phyloP scores from a whole-genome alignment of 2,888 invertebrate species.

The Pteria penguin region DNA sequence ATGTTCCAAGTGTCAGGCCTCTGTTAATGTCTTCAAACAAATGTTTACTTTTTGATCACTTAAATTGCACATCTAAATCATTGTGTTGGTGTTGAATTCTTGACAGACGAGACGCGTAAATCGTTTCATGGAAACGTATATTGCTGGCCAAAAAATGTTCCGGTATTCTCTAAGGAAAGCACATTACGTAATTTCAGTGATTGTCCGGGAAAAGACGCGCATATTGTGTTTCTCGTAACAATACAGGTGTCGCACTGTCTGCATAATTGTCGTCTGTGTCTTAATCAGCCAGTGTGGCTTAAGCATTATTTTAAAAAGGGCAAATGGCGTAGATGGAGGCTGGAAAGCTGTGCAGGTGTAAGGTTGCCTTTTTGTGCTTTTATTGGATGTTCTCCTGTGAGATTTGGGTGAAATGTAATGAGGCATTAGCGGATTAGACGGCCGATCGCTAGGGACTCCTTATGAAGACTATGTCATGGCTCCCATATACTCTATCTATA shows the following conservation, averaged over 20 bases:
- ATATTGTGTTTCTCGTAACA: background rate
- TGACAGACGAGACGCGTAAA: too few relatives aligned
- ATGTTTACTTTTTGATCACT: too few relatives aligned
- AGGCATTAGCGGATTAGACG: background rate
- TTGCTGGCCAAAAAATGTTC: too few relatives aligned
- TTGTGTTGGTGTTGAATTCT: too few relatives aligned
- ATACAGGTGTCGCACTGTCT: background rate
- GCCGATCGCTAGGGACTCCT: background rate
- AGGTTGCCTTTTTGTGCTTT: background rate
- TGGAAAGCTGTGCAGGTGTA: background rate
- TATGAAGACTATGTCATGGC: background rate
- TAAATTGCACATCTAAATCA: too few relatives aligned
- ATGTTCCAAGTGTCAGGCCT: too few relatives aligned
- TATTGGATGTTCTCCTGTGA: background rate
- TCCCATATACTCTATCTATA: background rate
- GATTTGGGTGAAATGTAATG: background rate
- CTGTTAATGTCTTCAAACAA: too few relatives aligned
- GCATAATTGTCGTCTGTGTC: background rate
- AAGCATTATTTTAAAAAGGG: background rate
- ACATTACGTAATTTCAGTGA: background rate
- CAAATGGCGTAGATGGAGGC: background rate
- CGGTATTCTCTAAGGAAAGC: too few relatives aligned
- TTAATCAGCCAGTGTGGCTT: background rate
- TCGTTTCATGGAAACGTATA: too few relatives aligned
- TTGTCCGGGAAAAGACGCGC: background rate